Conservation (phyloP, 2,888 invertebrate genomes). For the Pediacus dermestoides region DNA sequence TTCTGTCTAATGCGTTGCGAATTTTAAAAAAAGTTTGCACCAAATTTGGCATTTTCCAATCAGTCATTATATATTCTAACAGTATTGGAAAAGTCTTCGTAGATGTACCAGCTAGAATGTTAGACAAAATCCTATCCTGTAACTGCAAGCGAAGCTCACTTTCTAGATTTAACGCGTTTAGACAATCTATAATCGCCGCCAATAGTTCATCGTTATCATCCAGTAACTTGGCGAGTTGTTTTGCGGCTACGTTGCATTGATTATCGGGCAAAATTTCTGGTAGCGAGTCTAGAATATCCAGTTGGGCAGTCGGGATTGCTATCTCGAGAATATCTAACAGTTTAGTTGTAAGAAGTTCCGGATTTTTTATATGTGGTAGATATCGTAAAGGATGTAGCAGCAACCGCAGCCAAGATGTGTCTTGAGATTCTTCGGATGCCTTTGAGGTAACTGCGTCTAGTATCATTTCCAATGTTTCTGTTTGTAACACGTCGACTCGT, state of each 20-base stretch:
- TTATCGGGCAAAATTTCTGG: conserved; percentile 77
- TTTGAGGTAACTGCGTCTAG: conserved; percentile 60
- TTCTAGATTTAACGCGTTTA: conserved; percentile 61
- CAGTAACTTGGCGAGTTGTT: conserved; percentile 56
- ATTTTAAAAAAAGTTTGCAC: conserved; percentile 36
- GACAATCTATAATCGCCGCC: conserved; percentile 63
- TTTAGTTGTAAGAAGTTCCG: conserved; percentile 59
- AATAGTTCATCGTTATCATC: conserved; percentile 55
- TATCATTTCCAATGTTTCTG: conserved; percentile 57
- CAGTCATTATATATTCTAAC: conserved; percentile 58
- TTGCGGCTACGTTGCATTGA: conserved; percentile 61
- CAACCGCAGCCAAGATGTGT: conserved; percentile 54
- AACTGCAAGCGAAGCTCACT: conserved; percentile 56
- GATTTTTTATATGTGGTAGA: conserved; percentile 58
- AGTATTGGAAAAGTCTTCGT: conserved; percentile 55
- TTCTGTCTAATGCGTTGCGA: conserved; percentile 54
- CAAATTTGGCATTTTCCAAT: conserved; percentile 42
- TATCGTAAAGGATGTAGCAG: conserved; percentile 66
- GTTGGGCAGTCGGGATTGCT: conserved; percentile 60
- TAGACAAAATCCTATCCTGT: conserved; percentile 56
- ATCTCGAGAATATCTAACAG: conserved; percentile 66
- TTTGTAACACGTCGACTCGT: conserved; percentile 59
- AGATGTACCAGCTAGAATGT: conserved; percentile 52
- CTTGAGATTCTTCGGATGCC: conserved; percentile 52
- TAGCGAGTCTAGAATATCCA: conserved; percentile 72